phyloP scores from a whole-genome alignment of 2,888 invertebrate genomes.

The Acrobasis repandana region DNA sequence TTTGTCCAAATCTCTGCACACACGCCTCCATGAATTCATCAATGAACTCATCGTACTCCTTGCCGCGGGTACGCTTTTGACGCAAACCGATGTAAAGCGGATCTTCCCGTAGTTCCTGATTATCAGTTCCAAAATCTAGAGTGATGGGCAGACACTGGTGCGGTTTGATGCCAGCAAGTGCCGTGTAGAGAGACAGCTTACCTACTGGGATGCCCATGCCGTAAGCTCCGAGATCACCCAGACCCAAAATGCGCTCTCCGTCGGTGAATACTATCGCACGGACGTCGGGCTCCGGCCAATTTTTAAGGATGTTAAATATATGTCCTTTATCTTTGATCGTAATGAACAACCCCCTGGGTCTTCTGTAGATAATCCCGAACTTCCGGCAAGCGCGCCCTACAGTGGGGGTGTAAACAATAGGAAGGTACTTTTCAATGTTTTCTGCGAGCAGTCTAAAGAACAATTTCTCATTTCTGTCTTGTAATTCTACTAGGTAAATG shows the following conservation, averaged over 20 bases:
- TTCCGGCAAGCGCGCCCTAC: slow-evolving; percentile 98
- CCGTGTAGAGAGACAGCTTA: slow-evolving; percentile 97
- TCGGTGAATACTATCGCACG: slow-evolving; percentile 97
- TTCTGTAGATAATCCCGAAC: slow-evolving; percentile 96
- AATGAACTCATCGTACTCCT: slow-evolving; percentile 94
- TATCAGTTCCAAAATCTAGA: slow-evolving; percentile 97
- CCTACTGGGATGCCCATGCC: slow-evolving; percentile 99
- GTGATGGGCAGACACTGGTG: slow-evolving; percentile 96
- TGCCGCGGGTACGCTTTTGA: slow-evolving; percentile 92
- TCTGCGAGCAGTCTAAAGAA: slow-evolving; percentile 96
- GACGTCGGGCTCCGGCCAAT: slow-evolving; percentile 95
- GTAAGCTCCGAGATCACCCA: slow-evolving; percentile 97
- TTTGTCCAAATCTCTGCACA: slow-evolving; percentile 93
- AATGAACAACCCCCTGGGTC: slow-evolving; percentile 97
- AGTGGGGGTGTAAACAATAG: slow-evolving; percentile 99
- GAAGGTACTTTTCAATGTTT: slow-evolving; percentile 97
- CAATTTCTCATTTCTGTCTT: slow-evolving; percentile 98
- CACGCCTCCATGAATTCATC: slow-evolving; percentile 99
- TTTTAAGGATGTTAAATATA: slow-evolving; percentile 94
- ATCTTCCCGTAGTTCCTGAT: slow-evolving; percentile 93
- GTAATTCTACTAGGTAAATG: slow-evolving; percentile 95
- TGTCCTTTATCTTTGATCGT: slow-evolving; percentile 98
- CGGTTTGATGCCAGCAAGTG: slow-evolving; percentile 97
- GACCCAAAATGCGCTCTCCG: slow-evolving; percentile 97
- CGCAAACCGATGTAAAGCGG: slow-evolving; percentile 97